Conservation (phyloP, 2,113 vertebrate genomes). For the Cyrtonyx montezumae region DNA sequence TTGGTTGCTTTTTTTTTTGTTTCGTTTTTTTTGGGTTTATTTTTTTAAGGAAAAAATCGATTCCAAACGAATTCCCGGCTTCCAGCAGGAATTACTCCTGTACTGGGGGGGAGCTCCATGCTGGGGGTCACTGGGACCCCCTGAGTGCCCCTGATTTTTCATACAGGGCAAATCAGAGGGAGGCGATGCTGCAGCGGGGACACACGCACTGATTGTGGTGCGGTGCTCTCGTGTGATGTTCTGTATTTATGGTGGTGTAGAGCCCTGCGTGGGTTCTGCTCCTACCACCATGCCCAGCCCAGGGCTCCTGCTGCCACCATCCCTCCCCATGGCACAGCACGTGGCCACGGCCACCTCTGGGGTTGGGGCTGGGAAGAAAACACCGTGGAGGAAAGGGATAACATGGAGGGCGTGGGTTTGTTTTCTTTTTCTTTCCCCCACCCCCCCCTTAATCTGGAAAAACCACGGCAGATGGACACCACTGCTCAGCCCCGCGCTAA, state of each 20-base stretch:
- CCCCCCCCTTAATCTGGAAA: neutral
- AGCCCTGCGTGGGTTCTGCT: neutral
- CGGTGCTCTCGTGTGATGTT: neutral
- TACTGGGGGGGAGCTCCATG: neutral
- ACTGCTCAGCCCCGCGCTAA: neutral
- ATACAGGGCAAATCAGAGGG: neutral
- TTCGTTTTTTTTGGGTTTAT: too few relatives aligned
- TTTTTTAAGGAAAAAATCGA: too few relatives aligned
- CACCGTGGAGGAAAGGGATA: too few relatives aligned
- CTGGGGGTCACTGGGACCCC: neutral
- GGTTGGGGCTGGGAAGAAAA: neutral
- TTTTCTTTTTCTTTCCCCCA: too few relatives aligned
- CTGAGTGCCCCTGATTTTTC: too few relatives aligned
- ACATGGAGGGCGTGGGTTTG: neutral
- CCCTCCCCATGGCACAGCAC: neutral
- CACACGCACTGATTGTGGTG: neutral
- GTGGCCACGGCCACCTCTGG: neutral
- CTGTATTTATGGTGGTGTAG: neutral
- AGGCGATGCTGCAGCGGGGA: neutral
- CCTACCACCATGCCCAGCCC: too few relatives aligned
- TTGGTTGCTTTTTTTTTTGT: too few relatives aligned
- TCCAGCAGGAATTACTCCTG: neutral
- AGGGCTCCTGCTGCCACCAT: too few relatives aligned
- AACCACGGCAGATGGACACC: neutral
- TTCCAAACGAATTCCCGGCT: neutral